Base-by-base conservation (phyloP, 2,113 vertebrate genomes). In the Calyptommatus sinebrachiatus region DNA sequence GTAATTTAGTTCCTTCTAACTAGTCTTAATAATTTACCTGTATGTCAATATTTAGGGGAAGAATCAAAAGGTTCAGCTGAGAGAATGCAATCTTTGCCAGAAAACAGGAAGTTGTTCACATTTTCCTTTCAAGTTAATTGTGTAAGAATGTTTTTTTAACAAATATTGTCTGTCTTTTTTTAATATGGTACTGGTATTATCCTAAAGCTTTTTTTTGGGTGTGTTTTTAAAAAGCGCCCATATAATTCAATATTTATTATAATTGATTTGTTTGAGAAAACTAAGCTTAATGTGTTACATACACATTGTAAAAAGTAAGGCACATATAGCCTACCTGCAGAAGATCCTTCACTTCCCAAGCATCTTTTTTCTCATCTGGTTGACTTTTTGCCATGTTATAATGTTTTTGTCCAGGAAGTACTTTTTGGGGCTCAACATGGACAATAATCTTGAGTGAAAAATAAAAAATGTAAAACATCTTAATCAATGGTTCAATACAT, bases 331-430 rank as follows among this genome's bases (percentile, higher is more conserved):
- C 70, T 88, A 99, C 98, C 97, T 99, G 98, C 28, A 99, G 91
- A 74, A 99, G 94, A 85, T 78, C 94, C 93, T 99, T 99, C 82
- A 99, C 98, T 35, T 99, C 97, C 98, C 98, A 99, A 57, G 98
- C 97, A 77, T 96, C 96, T 80, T 95, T 96, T 26, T 91, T 92
- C 63, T 80, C 92, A 26, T 88, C 80, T 1, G 97, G 96, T 24
- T 94, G 96, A 86, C 95, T 95, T 86, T 87, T 94, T 46, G 96
- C 88, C 98, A 99, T 99, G 71, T 99, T 99, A 75, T 98, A 99
- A 85, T 99, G 97, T 69, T 73, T 89, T 89, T 81, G 48, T 9
- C 90, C 87, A 74, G 80, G 75, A 20, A 8, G 84, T 50, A 96
- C 92, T 12, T 18, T 2, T 79, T 94, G 83, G 72, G 98, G 96